Conservation (phyloP, 2,888 invertebrate genomes). For the Helleia helle region DNA sequence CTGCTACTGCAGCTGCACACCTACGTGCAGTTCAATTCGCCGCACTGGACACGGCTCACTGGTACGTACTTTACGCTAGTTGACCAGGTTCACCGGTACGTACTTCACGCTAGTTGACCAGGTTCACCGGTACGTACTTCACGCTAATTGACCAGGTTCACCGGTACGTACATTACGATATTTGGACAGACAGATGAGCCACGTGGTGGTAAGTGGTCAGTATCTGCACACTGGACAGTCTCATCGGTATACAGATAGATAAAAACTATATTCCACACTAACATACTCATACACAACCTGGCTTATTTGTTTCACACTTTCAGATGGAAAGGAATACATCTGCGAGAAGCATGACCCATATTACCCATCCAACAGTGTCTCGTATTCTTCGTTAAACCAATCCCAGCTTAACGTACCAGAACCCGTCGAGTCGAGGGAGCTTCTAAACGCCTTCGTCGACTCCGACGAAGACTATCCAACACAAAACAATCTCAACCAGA, state of each 20-base stretch:
- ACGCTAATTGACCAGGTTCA: too few species aligned
- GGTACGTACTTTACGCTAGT: slow-evolving; percentile 1
- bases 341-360: slow-evolving; percentile 67
- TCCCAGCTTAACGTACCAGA: slow-evolving; percentile 57
- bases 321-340: slow-evolving; percentile 65
- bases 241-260: too few species aligned
- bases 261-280: too few species aligned
- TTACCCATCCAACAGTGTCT: slow-evolving; percentile 57
- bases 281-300: too few species aligned
- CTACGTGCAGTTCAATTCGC: slow-evolving; percentile 87
- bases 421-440: slow-evolving; percentile 51
- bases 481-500: slow-evolving; percentile 61
- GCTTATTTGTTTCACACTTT: slow-evolving; percentile 12
- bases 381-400: slow-evolving; percentile 57
- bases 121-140: too few species aligned
- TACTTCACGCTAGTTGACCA: too few species aligned
- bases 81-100: too few species aligned
- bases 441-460: slow-evolving; percentile 46
- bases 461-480: slow-evolving; percentile 62
- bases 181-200: too few species aligned
- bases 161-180: too few species aligned
- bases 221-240: too few species aligned
- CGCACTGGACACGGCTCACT: slow-evolving; percentile 40
- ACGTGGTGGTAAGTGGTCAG: too few species aligned
- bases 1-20: slow-evolving; percentile 93